These are phyloP conservation scores for Acrobasis suavella DNA, from an alignment of 2,888 invertebrate species.

Conservation along the genomic window DNA sequence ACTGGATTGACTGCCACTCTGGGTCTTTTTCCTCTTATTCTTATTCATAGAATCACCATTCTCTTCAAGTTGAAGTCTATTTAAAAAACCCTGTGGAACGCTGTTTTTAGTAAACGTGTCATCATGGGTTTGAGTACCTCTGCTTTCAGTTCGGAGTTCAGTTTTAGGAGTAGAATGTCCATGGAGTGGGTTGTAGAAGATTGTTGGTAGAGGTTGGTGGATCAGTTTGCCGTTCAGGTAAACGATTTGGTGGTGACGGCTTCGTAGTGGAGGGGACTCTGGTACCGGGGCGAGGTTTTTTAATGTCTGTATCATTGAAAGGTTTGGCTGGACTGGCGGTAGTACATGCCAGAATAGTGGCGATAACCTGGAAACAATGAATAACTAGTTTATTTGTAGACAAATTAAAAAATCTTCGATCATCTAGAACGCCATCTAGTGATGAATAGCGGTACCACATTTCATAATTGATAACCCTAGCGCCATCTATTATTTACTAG, in stretches of 20 bases:
- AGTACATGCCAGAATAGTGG: background rate
- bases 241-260: background rate
- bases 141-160: background rate
- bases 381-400: background rate
- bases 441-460: too few relatives aligned
- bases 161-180: background rate
- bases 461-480: too few relatives aligned
- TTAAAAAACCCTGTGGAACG: background rate
- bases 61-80: too few relatives aligned
- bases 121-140: background rate
- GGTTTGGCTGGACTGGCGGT: background rate
- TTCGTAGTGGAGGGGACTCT: background rate
- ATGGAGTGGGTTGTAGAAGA: background rate
- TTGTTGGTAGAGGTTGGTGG: background rate
- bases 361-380: background rate
- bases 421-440: too few relatives aligned
- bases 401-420: too few relatives aligned
- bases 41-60: too few relatives aligned
- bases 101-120: background rate
- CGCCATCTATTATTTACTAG: too few relatives aligned
- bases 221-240: background rate
- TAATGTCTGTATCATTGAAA: background rate
- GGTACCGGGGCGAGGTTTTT: background rate
- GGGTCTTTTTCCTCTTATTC: too few relatives aligned
- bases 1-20: too few relatives aligned